Conservation (phyloP, 2,113 vertebrate genomes). For the Saguinus imperator region DNA sequence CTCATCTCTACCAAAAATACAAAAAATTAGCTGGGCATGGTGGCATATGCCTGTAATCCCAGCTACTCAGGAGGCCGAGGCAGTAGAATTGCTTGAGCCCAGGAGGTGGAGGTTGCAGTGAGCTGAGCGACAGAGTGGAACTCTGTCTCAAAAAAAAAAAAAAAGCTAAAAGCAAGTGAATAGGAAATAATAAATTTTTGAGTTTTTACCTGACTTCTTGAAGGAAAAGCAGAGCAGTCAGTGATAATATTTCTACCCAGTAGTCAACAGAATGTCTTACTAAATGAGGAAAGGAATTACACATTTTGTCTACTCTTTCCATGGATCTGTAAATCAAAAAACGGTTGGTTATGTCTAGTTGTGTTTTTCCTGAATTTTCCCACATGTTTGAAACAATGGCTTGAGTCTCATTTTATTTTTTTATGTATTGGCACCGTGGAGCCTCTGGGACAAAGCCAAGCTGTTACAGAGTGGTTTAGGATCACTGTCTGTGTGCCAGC, state of each 20-base stretch:
- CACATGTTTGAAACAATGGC: background rate
- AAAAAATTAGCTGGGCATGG: too few relatives aligned
- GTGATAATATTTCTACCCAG: background rate
- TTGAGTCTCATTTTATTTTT: background rate
- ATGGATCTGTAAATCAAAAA: background rate
- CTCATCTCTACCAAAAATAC: too few relatives aligned
- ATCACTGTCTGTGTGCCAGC: too few relatives aligned
- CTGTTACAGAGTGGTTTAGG: background rate
- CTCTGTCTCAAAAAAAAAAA: too few relatives aligned
- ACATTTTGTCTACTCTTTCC: background rate
- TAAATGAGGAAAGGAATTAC: background rate
- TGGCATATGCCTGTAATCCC: too few relatives aligned
- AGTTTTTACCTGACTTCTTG: background rate
- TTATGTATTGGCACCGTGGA: background rate
- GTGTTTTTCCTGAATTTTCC: constrained; percentile 1
- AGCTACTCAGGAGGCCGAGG: too few relatives aligned
- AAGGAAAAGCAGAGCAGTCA: background rate
- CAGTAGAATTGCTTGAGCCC: too few relatives aligned
- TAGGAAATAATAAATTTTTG: background rate
- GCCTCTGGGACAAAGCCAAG: background rate
- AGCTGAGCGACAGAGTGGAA: too few relatives aligned
- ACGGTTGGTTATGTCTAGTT: background rate
- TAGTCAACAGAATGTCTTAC: background rate
- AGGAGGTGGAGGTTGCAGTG: too few relatives aligned
- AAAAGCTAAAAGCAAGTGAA: background rate